Conservation (phyloP, 2,888 invertebrate species). For the Cremastinae sp. region DNA sequence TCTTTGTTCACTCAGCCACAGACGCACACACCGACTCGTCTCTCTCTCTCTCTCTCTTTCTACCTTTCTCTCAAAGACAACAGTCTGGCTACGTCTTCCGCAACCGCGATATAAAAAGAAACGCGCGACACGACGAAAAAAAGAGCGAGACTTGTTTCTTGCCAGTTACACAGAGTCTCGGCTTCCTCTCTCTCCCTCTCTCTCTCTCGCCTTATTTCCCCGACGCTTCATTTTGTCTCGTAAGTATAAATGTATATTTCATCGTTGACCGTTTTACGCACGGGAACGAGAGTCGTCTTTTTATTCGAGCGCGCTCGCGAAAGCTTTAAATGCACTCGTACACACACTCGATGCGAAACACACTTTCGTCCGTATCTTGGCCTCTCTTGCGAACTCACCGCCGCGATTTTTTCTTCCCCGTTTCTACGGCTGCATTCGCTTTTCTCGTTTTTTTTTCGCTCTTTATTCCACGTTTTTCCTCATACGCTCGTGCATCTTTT, state of each 20-base stretch:
- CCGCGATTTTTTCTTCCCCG: not conserved
- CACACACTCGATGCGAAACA: slow-evolving; percentile 30
- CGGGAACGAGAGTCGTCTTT: slow-evolving; percentile 32
- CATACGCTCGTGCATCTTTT: slow-evolving; percentile 20
- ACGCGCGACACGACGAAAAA: slow-evolving; percentile 2
- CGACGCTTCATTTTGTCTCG: slow-evolving; percentile 37
- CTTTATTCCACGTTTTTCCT: slow-evolving; percentile 36
- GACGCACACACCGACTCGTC: slow-evolving; percentile 38
- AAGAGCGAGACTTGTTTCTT: slow-evolving; percentile 41
- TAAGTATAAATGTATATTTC: not conserved
- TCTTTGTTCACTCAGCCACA: slow-evolving; percentile 68
- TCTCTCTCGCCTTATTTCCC: slow-evolving; percentile 43
- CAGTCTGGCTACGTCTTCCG: slow-evolving; percentile 45
- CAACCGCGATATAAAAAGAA: slow-evolving; percentile 34
- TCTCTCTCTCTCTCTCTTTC: not conserved
- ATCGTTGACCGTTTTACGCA: slow-evolving; percentile 39
- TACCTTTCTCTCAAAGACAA: slow-evolving; percentile 48
- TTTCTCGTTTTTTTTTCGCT: slow-evolving; percentile 17
- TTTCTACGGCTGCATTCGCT: slow-evolving; percentile 30
- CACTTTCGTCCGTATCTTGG: not conserved
- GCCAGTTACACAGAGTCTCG: slow-evolving; percentile 49
- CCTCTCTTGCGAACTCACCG: no score
- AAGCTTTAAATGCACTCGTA: slow-evolving; percentile 47
- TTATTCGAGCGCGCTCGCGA: slow-evolving; percentile 42
- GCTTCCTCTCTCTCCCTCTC: slow-evolving; percentile 9